Evolutionary conservation across 2,113 vertebrate species (phyloP).

Genomic region (Romanogobio albipinnatus): DNA sequence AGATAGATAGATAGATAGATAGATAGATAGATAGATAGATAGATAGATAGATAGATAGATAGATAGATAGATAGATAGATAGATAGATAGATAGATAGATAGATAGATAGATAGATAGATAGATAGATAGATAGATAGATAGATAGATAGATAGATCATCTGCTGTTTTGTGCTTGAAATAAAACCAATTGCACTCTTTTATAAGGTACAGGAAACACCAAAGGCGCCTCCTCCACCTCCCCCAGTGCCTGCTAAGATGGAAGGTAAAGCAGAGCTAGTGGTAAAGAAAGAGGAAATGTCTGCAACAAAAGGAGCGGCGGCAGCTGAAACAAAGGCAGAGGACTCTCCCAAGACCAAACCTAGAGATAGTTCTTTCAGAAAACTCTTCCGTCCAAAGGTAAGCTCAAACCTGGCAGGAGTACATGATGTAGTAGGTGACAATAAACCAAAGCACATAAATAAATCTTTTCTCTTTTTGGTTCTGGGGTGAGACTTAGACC

Average conservation of each 20-base stretch:
- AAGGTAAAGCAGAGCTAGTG: slow-evolving; percentile 70
- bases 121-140: too few species aligned
- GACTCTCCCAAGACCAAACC: slow-evolving; percentile 71
- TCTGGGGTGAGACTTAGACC: not conserved
- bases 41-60: too few species aligned
- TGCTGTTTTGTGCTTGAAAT: not conserved
- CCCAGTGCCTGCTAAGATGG: slow-evolving; percentile 76
- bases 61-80: too few species aligned
- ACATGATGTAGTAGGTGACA: too few species aligned
- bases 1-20: too few species aligned
- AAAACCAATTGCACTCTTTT: not conserved
- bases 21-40: too few species aligned
- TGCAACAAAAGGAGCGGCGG: slow-evolving; percentile 57
- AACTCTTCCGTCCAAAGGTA: slow-evolving; percentile 92
- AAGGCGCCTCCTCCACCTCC: slow-evolving; percentile 80
- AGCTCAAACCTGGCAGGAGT: not conserved
- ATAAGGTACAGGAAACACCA: slow-evolving; percentile 75
- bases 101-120: too few species aligned
- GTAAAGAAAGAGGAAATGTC: slow-evolving; percentile 65
- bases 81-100: too few species aligned
- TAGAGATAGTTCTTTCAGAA: slow-evolving; percentile 80
- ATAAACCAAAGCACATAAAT: not conserved
- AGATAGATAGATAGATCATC: not conserved
- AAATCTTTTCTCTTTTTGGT: not conserved
- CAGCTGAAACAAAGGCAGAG: slow-evolving; percentile 60